Percentiles rank a stretch among this genome's conserved stretches.
phyloP scores from a whole-genome alignment of 2,888 invertebrate species.

The Monoplex corrugatus region DNA sequence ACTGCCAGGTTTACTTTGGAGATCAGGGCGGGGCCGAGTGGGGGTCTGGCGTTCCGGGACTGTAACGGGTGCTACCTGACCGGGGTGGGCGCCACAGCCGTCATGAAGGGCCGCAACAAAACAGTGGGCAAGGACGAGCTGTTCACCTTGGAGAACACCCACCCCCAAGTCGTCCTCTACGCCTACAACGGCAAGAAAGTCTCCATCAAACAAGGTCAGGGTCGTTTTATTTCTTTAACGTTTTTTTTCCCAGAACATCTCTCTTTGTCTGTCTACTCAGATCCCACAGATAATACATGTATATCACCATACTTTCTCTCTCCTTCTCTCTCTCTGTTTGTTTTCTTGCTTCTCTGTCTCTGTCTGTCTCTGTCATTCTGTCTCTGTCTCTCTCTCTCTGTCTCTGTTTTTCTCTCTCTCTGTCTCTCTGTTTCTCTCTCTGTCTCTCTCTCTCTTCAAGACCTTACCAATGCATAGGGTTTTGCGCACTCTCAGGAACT shows the following conservation, averaged over 20 bases:
- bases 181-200: conserved; percentile 96
- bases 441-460: too few relatives aligned
- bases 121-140: conserved; percentile 97
- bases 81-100: conserved; percentile 97
- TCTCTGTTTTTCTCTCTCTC: too few relatives aligned
- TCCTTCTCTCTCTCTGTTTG: too few relatives aligned
- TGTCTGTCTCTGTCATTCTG: too few relatives aligned
- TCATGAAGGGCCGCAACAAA: conserved; percentile 95
- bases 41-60: conserved; percentile 88
- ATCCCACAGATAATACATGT: too few relatives aligned
- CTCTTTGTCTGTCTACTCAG: not conserved
- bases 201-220: conserved; percentile 96
- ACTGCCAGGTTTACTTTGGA: conserved; percentile 96
- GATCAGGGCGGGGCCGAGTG: conserved; percentile 91
- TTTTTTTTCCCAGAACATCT: not conserved
- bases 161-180: conserved; percentile 96
- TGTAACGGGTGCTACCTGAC: conserved; percentile 93
- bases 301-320: too few relatives aligned
- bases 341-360: too few relatives aligned
- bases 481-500: too few relatives aligned
- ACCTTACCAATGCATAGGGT: too few relatives aligned
- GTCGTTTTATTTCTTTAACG: not conserved
- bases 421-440: too few relatives aligned
- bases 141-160: conserved; percentile 96
- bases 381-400: too few relatives aligned